Percentiles rank a stretch among this genome's conserved stretches.
These are phyloP conservation scores for Antigone vipio DNA, from an alignment of 2,113 vertebrate genomes.

Conservation along the genomic window DNA sequence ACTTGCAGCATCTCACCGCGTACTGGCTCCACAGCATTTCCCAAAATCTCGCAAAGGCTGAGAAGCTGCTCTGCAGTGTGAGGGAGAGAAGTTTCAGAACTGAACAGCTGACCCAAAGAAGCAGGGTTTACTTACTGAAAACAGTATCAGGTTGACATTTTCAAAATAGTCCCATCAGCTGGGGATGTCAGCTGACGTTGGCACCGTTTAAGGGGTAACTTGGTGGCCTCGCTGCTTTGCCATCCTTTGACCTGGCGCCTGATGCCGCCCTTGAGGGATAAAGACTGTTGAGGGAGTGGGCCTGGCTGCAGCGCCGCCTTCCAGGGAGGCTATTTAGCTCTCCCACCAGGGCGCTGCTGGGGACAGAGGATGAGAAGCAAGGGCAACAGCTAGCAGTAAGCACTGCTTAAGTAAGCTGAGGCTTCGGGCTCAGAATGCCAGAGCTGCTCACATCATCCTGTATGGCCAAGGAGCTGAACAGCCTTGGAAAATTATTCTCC, in stretches of 20 bases:
- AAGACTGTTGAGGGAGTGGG: background rate
- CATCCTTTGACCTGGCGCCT: background rate
- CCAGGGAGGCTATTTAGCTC: background rate
- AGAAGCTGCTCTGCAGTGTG: background rate
- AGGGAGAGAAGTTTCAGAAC: background rate
- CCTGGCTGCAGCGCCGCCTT: background rate
- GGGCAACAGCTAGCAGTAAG: background rate
- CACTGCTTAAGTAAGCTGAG: background rate
- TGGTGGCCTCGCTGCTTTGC: background rate
- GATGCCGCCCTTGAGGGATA: background rate
- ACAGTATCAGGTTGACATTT: background rate
- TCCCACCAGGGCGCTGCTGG: rapidly evolving
- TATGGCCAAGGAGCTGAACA: background rate
- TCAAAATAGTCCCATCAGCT: rapidly evolving
- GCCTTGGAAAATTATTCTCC: background rate
- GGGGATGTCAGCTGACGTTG: background rate
- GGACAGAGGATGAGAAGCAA: background rate
- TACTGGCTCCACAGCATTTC: background rate
- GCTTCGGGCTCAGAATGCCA: background rate
- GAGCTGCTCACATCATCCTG: background rate
- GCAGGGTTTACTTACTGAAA: rapidly evolving
- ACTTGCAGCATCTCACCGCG: background rate
- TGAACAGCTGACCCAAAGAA: background rate
- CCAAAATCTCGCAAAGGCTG: background rate
- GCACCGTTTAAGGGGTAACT: background rate